These are phyloP conservation scores for Gadopsis bispinosus DNA, from an alignment of 2,797 vertebrate species.

Conservation along the genomic window DNA sequence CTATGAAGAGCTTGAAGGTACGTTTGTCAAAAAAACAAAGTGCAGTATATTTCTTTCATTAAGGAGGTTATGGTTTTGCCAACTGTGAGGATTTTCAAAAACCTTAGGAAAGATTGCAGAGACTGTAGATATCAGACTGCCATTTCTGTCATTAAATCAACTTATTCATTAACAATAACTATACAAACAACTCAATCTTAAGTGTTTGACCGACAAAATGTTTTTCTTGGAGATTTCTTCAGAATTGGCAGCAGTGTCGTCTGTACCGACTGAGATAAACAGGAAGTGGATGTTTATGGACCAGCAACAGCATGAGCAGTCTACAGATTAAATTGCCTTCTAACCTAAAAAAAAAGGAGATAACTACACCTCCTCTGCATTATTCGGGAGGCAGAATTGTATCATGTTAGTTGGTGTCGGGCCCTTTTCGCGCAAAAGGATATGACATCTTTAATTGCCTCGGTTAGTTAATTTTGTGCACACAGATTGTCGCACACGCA, in stretches of 20 bases:
- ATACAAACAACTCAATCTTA: not conserved
- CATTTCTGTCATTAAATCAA: not conserved
- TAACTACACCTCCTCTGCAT: conserved; percentile 4
- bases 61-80: not conserved
- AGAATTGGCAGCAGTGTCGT: not conserved
- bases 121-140: not conserved
- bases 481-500: conserved; percentile 17
- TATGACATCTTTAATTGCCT: conserved; percentile 56
- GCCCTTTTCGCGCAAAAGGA: conserved; percentile 20
- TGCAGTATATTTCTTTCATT: not conserved
- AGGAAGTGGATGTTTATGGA: conserved; percentile 10
- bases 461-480: conserved; percentile 52
- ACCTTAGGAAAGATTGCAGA: not conserved
- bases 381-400: conserved; percentile 17
- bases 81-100: not conserved
- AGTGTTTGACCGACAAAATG: not conserved
- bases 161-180: not conserved
- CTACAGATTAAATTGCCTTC: not conserved
- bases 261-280: not conserved
- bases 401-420: conserved; percentile 27
- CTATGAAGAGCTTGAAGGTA: conserved; percentile 13
- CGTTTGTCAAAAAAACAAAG: conserved; percentile 14
- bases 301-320: not conserved
- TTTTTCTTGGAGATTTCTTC: not conserved
- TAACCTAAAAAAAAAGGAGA: not conserved